Percentiles rank a stretch among this genome's conserved stretches.
phyloP scores from a whole-genome alignment of 2,888 invertebrate genomes.

The Dasysyrphus albostriatus region DNA sequence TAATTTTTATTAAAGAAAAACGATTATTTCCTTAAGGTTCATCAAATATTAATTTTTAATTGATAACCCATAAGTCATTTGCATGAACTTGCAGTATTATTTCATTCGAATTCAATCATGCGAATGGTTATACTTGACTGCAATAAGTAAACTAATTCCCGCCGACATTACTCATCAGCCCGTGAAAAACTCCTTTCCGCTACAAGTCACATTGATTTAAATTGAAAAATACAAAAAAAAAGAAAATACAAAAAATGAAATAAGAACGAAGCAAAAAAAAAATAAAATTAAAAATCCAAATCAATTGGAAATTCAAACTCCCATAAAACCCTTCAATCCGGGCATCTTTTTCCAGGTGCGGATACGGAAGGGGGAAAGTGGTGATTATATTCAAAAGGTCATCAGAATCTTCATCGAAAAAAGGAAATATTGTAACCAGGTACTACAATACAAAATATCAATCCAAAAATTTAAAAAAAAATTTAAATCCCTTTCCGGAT shows the following conservation, averaged over 20 bases:
- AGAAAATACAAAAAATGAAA: not conserved
- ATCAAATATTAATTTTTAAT: constrained; percentile 16
- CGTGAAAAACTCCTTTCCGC: constrained; percentile 65
- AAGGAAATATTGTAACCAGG: no score
- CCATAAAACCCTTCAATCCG: constrained; percentile 6
- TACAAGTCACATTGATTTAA: constrained; percentile 69
- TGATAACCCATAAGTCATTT: constrained; percentile 12
- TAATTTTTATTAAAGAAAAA: not conserved
- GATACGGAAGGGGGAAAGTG: not conserved
- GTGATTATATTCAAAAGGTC: no score
- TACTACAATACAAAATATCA: no score
- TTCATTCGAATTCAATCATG: constrained; percentile 35
- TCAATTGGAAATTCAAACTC: constrained; percentile 59
- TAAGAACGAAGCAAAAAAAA: not conserved
- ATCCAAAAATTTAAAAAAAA: no score
- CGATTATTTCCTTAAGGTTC: not conserved
- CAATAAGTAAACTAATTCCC: constrained; percentile 67
- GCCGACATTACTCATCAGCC: constrained; percentile 46
- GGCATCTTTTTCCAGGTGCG: not conserved
- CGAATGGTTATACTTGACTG: constrained; percentile 50
- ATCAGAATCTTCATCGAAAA: no score
- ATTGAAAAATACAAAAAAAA: constrained; percentile 44
- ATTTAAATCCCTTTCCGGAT: no score
- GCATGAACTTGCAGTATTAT: constrained; percentile 21
- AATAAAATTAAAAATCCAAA: constrained; percentile 59